These are phyloP conservation scores for Poeciliopsis gracilis DNA, from an alignment of 2,797 vertebrate species.

Conservation along the genomic window DNA sequence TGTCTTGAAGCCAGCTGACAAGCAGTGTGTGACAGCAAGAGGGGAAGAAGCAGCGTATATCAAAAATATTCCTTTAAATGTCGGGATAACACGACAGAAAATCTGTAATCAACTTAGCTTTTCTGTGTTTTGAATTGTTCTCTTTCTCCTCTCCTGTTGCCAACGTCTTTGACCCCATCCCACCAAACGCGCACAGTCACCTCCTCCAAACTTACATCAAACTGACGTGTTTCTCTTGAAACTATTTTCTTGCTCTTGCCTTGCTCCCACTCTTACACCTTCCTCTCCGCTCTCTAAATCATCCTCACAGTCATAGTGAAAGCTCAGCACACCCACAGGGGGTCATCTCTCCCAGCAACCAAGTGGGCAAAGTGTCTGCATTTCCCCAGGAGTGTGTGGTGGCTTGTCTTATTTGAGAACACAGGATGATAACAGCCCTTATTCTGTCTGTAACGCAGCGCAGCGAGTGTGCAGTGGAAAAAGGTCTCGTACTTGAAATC, in stretches of 20 bases:
- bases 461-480: constrained; percentile 1
- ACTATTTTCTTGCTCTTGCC: constrained; percentile 31
- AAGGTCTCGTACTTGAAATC: constrained; percentile 45
- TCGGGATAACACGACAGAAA: background rate
- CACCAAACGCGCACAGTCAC: constrained; percentile 14
- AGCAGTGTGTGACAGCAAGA: background rate
- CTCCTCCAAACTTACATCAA: constrained; percentile 13
- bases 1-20: background rate
- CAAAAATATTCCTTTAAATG: background rate
- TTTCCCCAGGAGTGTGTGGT: constrained; percentile 22
- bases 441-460: constrained; percentile 28
- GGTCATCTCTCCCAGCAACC: constrained; percentile 73
- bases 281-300: constrained; percentile 62
- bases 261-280: constrained; percentile 40
- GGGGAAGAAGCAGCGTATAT: background rate
- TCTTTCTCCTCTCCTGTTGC: background rate
- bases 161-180: background rate
- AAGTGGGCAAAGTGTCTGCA: constrained; percentile 54
- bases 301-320: constrained; percentile 67
- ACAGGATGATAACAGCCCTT: constrained; percentile 41
- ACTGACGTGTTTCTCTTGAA: constrained; percentile 33
- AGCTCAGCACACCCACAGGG: constrained; percentile 67
- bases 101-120: background rate
- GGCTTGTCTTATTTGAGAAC: constrained; percentile 30
- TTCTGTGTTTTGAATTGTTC: background rate